Conservation (phyloP, 2,797 vertebrate genomes). For the Neostethus bicornis region DNA sequence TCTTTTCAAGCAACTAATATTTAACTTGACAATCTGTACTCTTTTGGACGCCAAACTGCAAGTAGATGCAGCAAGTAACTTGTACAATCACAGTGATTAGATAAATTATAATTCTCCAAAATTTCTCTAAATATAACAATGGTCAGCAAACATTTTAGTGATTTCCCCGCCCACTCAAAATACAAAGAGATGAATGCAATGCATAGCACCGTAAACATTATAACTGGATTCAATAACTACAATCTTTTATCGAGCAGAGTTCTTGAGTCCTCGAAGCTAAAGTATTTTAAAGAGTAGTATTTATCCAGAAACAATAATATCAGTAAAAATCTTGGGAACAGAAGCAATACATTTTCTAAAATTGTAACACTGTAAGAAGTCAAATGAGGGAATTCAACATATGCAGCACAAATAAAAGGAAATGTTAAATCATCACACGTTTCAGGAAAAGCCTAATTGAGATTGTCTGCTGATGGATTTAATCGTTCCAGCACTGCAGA, state of each 20-base stretch:
- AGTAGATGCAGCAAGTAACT: slow-evolving; percentile 17
- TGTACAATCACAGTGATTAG: slow-evolving; percentile 3
- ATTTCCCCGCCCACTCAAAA: slow-evolving; percentile 10
- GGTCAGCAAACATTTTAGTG: slow-evolving; percentile 9
- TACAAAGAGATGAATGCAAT: slow-evolving; percentile 27
- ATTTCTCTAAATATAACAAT: slow-evolving; percentile 17
- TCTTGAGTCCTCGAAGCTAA: slow-evolving; percentile 45
- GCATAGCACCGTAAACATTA: slow-evolving; percentile 24
- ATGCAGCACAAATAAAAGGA: slow-evolving; percentile 67
- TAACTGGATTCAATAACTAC: slow-evolving; percentile 49
- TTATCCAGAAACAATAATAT: slow-evolving; percentile 40
- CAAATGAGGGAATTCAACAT: slow-evolving; percentile 59
- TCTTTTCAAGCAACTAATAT: slow-evolving; percentile 24
- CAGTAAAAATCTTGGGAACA: slow-evolving; percentile 65
- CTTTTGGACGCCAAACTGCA: slow-evolving; percentile 5
- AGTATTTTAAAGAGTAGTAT: slow-evolving; percentile 48
- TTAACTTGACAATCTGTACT: slow-evolving; percentile 26
- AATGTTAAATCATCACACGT: slow-evolving; percentile 56
- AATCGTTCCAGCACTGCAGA: slow-evolving; percentile 58
- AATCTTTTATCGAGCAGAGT: slow-evolving; percentile 15
- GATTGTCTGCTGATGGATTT: slow-evolving; percentile 65
- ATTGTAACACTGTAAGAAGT: slow-evolving; percentile 51
- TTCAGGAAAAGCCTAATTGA: slow-evolving; percentile 40
- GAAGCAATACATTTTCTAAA: slow-evolving; percentile 51
- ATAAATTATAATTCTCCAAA: slow-evolving; percentile 10